Base-by-base conservation (phyloP, 2,113 vertebrate genomes). In the Oreotrochilus melanogaster region DNA sequence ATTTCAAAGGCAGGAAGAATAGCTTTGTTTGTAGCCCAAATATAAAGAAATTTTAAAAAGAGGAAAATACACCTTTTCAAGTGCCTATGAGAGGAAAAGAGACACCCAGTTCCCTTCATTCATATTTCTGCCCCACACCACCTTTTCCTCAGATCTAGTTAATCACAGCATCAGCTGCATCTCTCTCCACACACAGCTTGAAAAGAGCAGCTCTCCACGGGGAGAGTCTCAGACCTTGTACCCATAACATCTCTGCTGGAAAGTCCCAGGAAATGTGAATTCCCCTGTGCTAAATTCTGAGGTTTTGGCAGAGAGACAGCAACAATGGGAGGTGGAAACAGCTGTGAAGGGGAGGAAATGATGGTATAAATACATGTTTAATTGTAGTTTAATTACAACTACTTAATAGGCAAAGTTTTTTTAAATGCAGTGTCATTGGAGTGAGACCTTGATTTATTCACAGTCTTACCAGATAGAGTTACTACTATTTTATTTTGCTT, bases 321-420 rank as follows among this genome's bases (percentile, higher is more conserved):
- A 97, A 84, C 96, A 93, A 83, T 91, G 95, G 95, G 94, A 96
- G 95, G 92, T 95, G 82, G 88, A 91, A 95, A 93, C 17, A 98
- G 97, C 97, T 98, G 97, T 94, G 92, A 31, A 64, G 94, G 71
- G 87, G 94, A 97, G 94, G 97, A 97, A 89, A 93, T 92, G 87
- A 96, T 78, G 98, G 97, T 98, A 98, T 98, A 98, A 98, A 98
- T 98, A 98, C 89, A 97, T 96, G 97, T 98, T 97, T 98, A 98
- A 98, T 98, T 98, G 98, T 97, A 97, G 96, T 96, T 97, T 98
- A 98, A 97, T 98, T 98, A 98, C 97, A 97, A 98, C 98, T 98
- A 98, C 97, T 97, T 98, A 98, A 97, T 91, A 98, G 96, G 94
- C 97, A 97, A 97, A 95, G 92, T 97, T 98, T 98, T 98, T 98